Percentiles rank a stretch among this genome's conserved stretches.
Evolutionary conservation across 2,797 vertebrate species (phyloP).

Genomic region (Clarias platycephalus): DNA sequence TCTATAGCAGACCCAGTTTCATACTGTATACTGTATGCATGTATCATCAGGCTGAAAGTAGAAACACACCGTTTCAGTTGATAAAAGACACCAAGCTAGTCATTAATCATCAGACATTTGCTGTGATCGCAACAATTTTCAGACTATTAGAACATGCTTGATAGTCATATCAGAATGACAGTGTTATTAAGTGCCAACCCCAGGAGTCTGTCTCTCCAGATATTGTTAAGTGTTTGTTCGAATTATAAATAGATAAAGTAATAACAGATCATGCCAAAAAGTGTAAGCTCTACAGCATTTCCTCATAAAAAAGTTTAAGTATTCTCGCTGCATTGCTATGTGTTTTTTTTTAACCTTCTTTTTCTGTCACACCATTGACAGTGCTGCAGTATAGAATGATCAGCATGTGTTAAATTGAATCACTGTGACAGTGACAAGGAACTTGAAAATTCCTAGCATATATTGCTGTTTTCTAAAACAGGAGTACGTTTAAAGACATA

Average conservation of each 20-base stretch:
- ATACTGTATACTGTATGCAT: neutral
- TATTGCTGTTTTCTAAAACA: conserved; percentile 17
- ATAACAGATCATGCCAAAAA: conserved; percentile 24
- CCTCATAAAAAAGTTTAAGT: neutral
- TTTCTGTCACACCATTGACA: neutral
- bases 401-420: conserved; percentile 24
- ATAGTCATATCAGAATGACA: conserved; percentile 36
- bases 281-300: conserved; percentile 28
- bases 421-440: neutral
- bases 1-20: neutral
- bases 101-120: conserved; percentile 25
- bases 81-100: conserved; percentile 4
- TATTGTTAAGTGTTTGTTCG: conserved; percentile 32
- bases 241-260: conserved; percentile 38
- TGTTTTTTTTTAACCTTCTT: conserved; percentile 17
- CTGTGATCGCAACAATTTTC: conserved; percentile 23
- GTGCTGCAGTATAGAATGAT: neutral
- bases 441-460: neutral
- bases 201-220: conserved; percentile 34
- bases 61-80: neutral
- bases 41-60: neutral
- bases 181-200: conserved; percentile 39
- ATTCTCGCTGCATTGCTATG: neutral
- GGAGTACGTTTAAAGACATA: conserved; percentile 28
- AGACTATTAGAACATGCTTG: conserved; percentile 30